Evolutionary conservation across 2,113 vertebrate genomes (phyloP).

Genomic region (Piaya cayana): DNA sequence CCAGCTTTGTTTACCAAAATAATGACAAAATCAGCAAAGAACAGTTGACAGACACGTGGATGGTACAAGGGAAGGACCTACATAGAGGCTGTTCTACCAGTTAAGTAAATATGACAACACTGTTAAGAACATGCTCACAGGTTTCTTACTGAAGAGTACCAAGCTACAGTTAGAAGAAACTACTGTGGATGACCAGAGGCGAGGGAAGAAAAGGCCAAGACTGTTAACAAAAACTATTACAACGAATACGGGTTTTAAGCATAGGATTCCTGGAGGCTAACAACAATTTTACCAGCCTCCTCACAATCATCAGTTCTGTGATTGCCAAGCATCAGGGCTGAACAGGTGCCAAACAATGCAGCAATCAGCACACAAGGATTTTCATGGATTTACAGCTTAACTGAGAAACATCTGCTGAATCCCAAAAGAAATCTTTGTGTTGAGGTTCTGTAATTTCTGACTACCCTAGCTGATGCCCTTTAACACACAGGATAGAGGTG

Average conservation of each 20-base stretch:
- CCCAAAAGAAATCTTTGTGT: neutral
- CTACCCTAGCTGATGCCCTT: neutral
- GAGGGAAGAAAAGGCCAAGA: neutral
- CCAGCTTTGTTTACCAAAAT: neutral
- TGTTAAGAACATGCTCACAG: rapidly evolving
- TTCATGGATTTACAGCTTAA: neutral
- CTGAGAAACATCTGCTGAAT: neutral
- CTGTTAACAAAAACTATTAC: neutral
- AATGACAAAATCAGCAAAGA: neutral
- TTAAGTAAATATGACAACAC: neutral
- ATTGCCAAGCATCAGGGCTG: neutral
- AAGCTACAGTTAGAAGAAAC: neutral
- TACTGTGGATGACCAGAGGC: neutral
- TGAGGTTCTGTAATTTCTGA: neutral
- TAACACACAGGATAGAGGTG: neutral
- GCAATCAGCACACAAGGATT: neutral
- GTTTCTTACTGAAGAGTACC: neutral
- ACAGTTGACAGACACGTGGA: rapidly evolving
- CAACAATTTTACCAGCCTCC: neutral
- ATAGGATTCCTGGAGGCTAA: neutral
- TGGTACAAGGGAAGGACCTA: neutral
- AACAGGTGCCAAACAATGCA: neutral
- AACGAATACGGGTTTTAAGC: neutral
- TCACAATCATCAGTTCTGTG: neutral
- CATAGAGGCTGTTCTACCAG: neutral